Evolutionary conservation across 2,113 vertebrate species (phyloP).

Genomic region (Narcine bancroftii): DNA sequence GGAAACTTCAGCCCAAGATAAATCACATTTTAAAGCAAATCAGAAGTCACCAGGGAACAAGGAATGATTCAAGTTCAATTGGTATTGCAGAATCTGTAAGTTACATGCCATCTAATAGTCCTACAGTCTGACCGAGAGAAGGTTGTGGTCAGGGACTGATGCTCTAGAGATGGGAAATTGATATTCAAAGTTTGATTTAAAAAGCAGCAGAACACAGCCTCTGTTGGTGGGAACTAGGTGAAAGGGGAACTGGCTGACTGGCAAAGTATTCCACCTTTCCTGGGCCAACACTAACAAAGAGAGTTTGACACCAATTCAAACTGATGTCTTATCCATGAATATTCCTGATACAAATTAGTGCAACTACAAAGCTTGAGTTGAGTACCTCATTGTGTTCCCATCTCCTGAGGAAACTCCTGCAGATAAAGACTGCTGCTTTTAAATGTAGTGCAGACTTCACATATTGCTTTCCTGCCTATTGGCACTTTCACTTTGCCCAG

Average conservation of each 20-base stretch:
- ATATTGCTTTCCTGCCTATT: background rate
- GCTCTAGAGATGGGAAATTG: background rate
- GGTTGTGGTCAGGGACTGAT: no score
- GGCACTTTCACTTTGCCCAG: background rate
- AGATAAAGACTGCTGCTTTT: background rate
- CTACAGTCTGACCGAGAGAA: background rate
- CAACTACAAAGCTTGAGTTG: background rate
- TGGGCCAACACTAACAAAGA: background rate
- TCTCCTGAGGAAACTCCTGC: background rate
- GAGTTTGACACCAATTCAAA: background rate
- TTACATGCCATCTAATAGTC: background rate
- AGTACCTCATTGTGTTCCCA: background rate
- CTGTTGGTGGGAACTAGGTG: background rate
- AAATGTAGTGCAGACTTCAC: background rate
- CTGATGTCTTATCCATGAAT: background rate
- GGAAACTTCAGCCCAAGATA: background rate
- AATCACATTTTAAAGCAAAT: background rate
- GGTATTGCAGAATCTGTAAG: background rate
- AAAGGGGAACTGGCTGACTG: background rate
- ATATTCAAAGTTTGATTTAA: background rate
- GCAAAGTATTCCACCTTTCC: background rate
- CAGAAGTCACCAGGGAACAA: background rate
- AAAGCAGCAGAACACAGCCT: background rate
- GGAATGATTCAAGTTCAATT: background rate
- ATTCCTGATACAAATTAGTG: background rate